Evolutionary conservation across 2,888 invertebrate species (phyloP).

Genomic region (Drosophila longiperda): DNA sequence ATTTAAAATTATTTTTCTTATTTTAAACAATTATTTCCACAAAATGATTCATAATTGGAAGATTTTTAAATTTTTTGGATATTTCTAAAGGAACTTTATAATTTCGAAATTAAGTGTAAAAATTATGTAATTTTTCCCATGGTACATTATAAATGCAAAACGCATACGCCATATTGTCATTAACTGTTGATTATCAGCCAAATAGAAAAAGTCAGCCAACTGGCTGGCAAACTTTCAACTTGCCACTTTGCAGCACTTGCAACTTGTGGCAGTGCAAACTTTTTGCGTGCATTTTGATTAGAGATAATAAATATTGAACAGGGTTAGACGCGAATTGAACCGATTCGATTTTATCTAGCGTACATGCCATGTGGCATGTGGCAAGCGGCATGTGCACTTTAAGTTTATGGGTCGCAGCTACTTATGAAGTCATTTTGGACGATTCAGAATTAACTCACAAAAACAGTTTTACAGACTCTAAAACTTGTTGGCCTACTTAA

Average conservation of each 20-base stretch:
- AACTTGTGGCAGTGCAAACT: slow-evolving; percentile 61
- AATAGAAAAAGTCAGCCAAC: not conserved
- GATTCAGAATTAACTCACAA: slow-evolving; percentile 54
- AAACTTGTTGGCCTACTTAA: slow-evolving; percentile 54
- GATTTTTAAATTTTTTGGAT: no score
- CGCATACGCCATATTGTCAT: slow-evolving; percentile 59
- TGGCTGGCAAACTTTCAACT: slow-evolving; percentile 26
- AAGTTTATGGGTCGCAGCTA: slow-evolving; percentile 67
- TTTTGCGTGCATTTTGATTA: slow-evolving; percentile 71
- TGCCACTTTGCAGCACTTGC: slow-evolving; percentile 38
- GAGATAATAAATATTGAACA: slow-evolving; percentile 61
- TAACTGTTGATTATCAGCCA: slow-evolving; percentile 61
- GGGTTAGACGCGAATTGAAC: slow-evolving; percentile 42
- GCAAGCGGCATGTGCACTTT: slow-evolving; percentile 13
- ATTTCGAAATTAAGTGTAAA: not conserved
- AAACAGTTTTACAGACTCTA: slow-evolving; percentile 34
- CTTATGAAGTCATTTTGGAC: slow-evolving; percentile 74
- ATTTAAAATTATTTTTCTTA: not conserved
- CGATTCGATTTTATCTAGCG: slow-evolving; percentile 41
- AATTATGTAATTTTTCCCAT: not conserved
- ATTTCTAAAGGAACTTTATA: no score
- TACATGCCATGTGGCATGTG: slow-evolving; percentile 13
- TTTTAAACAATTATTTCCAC: not conserved
- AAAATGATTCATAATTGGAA: no score
- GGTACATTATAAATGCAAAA: slow-evolving; percentile 22